Base-by-base conservation (phyloP, 1,140 invertebrate species). In the Cotesia chilonis region DNA sequence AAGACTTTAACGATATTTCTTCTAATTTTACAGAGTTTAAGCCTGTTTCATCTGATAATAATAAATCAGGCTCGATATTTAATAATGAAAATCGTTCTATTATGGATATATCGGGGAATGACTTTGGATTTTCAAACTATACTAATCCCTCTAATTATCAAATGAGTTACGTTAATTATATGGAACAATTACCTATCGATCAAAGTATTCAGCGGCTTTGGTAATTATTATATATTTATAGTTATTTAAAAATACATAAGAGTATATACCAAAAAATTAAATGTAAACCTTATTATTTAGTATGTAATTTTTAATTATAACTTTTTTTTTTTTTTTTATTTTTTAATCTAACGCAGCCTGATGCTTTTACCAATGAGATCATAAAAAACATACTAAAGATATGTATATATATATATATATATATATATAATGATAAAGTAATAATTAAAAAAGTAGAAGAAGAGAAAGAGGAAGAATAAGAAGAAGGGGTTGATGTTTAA, bases 171-270 rank as follows among this genome's bases (percentile, higher is more conserved):
- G 79, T 81, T 2, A 86, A 86, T 75, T 86, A 84, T 54, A 81
- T 83, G 76, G 86, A 87, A 3, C 81, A 82, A 14, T 69, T 81
- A 12, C 74, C 77, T 1, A 77, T 82, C 52, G 84, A 87, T 12
- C 84, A 85, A 54, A 86, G 83, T 71, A 68, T 87, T 20, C 80
- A 85, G 66, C 78, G 85, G 74, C 65, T 87, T n/a, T 87, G 85
- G 85, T 87, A 81, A 74, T 60, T 54, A 35, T 14, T 14, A 7
- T n/a, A 3, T 38, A n/a, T 6, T 60, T 37, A 9, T 9, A 41
- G 38, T 5, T 12, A 14, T 14, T 14, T 14, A 14, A 14, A 14
- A 14, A 14, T 14, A 47, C 51, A 60, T 14, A 60, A 6, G 37
- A 37, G 12, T 9, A 38, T 55, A 59, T 41, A 65, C 59, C 60